Base-by-base conservation (phyloP, 2,888 invertebrate species). In the Lymantria monacha region DNA sequence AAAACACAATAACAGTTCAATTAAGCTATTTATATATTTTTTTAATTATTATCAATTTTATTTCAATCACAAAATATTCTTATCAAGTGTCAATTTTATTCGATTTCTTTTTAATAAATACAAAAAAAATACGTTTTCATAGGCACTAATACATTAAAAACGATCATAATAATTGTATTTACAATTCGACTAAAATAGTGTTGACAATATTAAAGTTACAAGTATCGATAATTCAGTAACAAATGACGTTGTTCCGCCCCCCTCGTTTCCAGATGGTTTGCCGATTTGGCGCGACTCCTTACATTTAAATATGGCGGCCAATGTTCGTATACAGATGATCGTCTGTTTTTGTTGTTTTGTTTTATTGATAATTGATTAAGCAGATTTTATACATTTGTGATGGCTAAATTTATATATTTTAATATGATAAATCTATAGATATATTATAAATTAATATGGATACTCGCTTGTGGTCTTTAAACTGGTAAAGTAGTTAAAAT, bases 241-340 rank as follows among this genome's bases (percentile, higher is more conserved):
- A 77, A 81, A 79, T 75, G 66, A 76, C 69, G 61, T 63, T 61
- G 53, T 58, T 57, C 69, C 66, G 63, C 65, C 70, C 70, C 75
- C 70, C 67, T 72, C 72, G 72, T 70, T 83, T 83, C 83, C 85
- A 83, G 82, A 81, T 80, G 85, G 85, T 81, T 84, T 74, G 74
- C 72, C 74, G 68, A 66, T 68, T 68, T 61, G 59, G 55, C 55
- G 54, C 62, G 49, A 62, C 66, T 71, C 68, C 67, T 61, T 70
- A 71, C 79, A 75, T 74, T 83, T 81, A 76, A 81, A 81, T 80
- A 79, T 82, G 79, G 76, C 74, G 55, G 61, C 61, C 60, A 69
- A 72, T 73, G 64, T 65, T 65, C 58, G 46, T 46, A 55, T 49
- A 56, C 54, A 68, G 69, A 61, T 44, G 53, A 59, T 59, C 58